These are phyloP conservation scores for Acrossocheilus wenchowensis DNA, from an alignment of 2,797 vertebrate genomes.

Conservation along the genomic window DNA sequence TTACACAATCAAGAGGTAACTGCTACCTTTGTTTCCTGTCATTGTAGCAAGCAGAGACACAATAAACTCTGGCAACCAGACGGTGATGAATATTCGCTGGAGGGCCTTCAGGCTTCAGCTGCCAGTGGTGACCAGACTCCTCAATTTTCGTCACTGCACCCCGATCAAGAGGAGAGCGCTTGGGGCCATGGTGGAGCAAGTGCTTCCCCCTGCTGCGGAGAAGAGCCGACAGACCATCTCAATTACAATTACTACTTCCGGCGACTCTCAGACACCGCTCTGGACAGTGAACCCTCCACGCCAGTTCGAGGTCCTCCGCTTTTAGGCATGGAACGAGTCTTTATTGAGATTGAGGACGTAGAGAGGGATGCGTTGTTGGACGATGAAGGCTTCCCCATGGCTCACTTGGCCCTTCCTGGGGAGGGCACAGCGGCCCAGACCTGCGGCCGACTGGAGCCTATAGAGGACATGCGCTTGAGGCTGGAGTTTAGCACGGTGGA, in stretches of 20 bases:
- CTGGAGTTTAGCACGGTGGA: slow-evolving; percentile 83
- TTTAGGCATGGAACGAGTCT: slow-evolving; percentile 73
- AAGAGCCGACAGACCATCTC: slow-evolving; percentile 76
- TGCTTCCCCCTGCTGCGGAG: slow-evolving; percentile 72
- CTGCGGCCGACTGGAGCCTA: slow-evolving; percentile 72
- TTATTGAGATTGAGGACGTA: slow-evolving; percentile 86
- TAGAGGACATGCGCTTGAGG: slow-evolving; percentile 82
- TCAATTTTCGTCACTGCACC: slow-evolving; percentile 72
- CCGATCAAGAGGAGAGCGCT: slow-evolving; percentile 78
- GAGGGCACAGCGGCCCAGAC: slow-evolving; percentile 79
- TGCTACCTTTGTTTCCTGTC: slow-evolving; percentile 31
- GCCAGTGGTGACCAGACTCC: slow-evolving; percentile 68
- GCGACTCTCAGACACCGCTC: slow-evolving; percentile 87
- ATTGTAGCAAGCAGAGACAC: slow-evolving; percentile 91
- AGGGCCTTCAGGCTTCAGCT: slow-evolving; percentile 70
- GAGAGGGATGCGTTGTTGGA: slow-evolving; percentile 83
- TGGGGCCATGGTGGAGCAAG: slow-evolving; percentile 71
- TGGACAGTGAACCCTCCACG: slow-evolving; percentile 84
- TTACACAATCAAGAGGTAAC: slow-evolving; percentile 11
- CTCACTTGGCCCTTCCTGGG: slow-evolving; percentile 56
- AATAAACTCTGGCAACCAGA: slow-evolving; percentile 95
- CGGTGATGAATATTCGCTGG: slow-evolving; percentile 78
- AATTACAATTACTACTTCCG: slow-evolving; percentile 88
- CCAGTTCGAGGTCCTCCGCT: slow-evolving; percentile 79
- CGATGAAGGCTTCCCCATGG: slow-evolving; percentile 69